A percentile compares a stretch with the other conserved stretches of the same genome.
These are phyloP conservation scores for Protobothrops flavoviridis DNA, from an alignment of 2,113 vertebrate genomes.

Conservation along the genomic window DNA sequence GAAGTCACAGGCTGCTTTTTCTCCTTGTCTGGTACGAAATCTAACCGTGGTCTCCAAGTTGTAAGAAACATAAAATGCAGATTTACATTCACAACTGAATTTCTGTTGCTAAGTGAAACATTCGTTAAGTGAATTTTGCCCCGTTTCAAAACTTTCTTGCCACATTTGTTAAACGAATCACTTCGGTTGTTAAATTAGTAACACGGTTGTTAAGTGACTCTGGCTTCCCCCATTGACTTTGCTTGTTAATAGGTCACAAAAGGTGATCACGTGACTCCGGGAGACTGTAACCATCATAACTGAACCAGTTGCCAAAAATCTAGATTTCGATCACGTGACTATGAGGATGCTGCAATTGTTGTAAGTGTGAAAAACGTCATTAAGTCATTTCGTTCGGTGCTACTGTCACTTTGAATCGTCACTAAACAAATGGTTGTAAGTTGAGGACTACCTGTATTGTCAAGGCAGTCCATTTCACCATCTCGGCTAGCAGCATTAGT, in stretches of 20 bases:
- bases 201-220: not conserved
- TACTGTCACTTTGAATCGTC: not conserved
- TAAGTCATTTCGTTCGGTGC: not conserved
- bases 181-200: not conserved
- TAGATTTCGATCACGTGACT: not conserved
- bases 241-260: not conserved
- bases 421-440: not conserved
- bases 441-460: not conserved
- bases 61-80: not conserved
- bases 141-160: not conserved
- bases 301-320: not conserved
- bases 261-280: not conserved
- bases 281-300: not conserved
- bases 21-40: not conserved
- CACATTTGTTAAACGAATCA: not conserved
- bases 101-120: not conserved
- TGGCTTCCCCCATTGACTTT: not conserved
- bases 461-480: no score
- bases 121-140: not conserved
- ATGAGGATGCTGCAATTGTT: not conserved
- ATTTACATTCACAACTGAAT: not conserved
- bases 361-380: not conserved
- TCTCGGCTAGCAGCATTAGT: not conserved
- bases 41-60: not conserved
- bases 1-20: not conserved